phyloP scores from a whole-genome alignment of 2,797 vertebrate genomes.

The Leptatherina wallacei region DNA sequence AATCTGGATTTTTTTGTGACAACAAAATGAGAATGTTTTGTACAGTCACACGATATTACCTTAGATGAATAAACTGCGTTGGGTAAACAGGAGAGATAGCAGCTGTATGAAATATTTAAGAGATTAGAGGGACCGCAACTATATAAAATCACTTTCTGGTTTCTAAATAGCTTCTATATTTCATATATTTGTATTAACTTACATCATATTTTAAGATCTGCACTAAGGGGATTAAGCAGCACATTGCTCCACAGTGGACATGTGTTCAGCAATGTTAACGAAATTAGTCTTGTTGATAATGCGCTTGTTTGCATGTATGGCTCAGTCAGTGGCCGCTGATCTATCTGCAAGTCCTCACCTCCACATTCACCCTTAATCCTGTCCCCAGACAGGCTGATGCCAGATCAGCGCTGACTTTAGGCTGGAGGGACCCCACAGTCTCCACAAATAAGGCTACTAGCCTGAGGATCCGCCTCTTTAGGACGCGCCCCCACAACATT shows the following conservation, averaged over 20 bases:
- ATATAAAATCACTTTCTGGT: not conserved
- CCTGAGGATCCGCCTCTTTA: conserved; percentile 30
- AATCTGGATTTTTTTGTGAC: conserved; percentile 36
- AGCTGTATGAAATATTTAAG: conserved; percentile 12
- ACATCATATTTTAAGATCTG: conserved; percentile 31
- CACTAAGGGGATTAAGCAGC: conserved; percentile 31
- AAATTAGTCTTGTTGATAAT: conserved; percentile 64
- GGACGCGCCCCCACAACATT: conserved; percentile 6
- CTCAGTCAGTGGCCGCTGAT: conserved; percentile 64
- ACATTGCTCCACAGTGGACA: conserved; percentile 34
- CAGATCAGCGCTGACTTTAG: conserved; percentile 70
- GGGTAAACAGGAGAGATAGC: not conserved
- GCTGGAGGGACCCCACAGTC: conserved; percentile 56
- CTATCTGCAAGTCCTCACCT: conserved; percentile 70
- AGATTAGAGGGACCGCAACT: conserved; percentile 20
- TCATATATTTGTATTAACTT: conserved; percentile 13
- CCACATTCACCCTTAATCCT: conserved; percentile 75
- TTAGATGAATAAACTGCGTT: conserved; percentile 17
- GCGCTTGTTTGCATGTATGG: conserved; percentile 66
- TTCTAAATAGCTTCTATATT: conserved; percentile 1
- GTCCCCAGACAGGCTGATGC: conserved; percentile 81
- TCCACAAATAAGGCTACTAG: conserved; percentile 46
- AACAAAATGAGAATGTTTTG: conserved; percentile 34
- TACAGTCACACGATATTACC: not conserved
- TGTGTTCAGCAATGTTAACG: conserved; percentile 51